Base-by-base conservation (phyloP, 2,888 invertebrate species). In the Sinopyrophorus schimmeli region DNA sequence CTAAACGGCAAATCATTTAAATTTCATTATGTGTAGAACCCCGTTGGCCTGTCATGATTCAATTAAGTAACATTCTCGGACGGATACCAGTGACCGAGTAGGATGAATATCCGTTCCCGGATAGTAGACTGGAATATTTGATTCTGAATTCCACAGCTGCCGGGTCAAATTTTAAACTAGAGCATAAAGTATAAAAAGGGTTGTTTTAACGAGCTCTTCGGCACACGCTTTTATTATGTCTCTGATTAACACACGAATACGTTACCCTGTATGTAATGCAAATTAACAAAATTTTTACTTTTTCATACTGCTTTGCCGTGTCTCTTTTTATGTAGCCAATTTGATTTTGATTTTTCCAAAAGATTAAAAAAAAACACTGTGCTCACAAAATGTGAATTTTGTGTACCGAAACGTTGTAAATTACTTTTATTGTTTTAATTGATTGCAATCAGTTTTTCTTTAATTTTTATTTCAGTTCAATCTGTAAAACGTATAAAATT, bases 41-140 rank as follows among this genome's bases (percentile, higher is more conserved):
- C 53, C 57, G 51, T 49, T 54, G 54, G 39, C 55, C 55, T 40
- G 64, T 60, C 62, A 62, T 61, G 64, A 66, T 66, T 67, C 63
- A 67, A 67, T 67, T 67, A 65, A 64, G 62, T 61, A 58, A 61
- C 63, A 61, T 62, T 59, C 59, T 55, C 58, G 57, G 53, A 47
- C 56, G 59, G 57, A 59, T 54, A 54, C 57, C 57, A 50, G 38
- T 43, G 38, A 51, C 47, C 52, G 52, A 52, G 50, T 49, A 43
- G 44, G 47, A 46, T 50, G 42, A 54, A 47, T 42, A 47, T 55
- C 49, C 48, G 51, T 38, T 47, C 43, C 46, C 38, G 44, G 50
- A 58, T 31, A 46, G 44, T 53, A 41, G 48, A 34, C 44, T 27
- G 28, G 54, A 54, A 58, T 58, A 54, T 58, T 58, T 53, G 50